These are phyloP conservation scores for Chrosomus eos DNA, from an alignment of 2,797 vertebrate species.

Conservation along the genomic window DNA sequence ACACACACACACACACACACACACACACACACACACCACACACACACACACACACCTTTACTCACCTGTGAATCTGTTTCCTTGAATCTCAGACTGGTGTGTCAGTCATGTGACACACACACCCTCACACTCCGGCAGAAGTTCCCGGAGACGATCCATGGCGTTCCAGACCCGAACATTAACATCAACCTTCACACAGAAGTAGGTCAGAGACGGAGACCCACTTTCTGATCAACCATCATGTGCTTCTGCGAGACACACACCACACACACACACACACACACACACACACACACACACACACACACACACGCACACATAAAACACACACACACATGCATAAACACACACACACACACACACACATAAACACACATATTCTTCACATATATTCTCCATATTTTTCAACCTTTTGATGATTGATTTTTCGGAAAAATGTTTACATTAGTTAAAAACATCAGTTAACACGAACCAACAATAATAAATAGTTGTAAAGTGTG, in stretches of 20 bases:
- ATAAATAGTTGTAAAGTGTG: too few relatives aligned
- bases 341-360: too few relatives aligned
- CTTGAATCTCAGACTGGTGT: not conserved
- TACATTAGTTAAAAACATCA: not conserved
- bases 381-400: too few relatives aligned
- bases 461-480: too few relatives aligned
- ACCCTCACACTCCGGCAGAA: not conserved
- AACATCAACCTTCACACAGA: slow-evolving; percentile 1
- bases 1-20: not conserved
- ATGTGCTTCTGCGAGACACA: too few relatives aligned
- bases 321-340: too few relatives aligned
- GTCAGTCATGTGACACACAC: not conserved
- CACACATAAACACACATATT: too few relatives aligned
- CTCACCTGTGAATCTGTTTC: not conserved
- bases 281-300: too few relatives aligned
- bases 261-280: too few relatives aligned
- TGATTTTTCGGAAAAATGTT: not conserved
- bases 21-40: too few relatives aligned
- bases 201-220: slow-evolving; percentile 28
- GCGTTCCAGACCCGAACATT: slow-evolving; percentile 13
- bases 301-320: too few relatives aligned
- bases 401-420: not conserved
- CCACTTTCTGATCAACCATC: not conserved
- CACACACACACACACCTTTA: not conserved
- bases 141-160: not conserved